phyloP scores from a whole-genome alignment of 2,888 invertebrate genomes.

The Ferrisia virgata region DNA sequence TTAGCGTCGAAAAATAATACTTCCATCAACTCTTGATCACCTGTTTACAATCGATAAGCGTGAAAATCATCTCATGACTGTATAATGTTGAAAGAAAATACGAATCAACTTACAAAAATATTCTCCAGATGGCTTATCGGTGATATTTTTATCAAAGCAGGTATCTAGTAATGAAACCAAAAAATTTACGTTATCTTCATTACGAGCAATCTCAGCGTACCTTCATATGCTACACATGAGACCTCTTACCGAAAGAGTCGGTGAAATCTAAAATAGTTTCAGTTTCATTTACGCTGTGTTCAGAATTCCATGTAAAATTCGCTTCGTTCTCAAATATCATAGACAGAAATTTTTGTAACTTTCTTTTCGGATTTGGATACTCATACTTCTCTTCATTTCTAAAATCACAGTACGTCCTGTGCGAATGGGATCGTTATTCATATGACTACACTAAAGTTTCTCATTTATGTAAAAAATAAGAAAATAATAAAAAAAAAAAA shows the following conservation, averaged over 20 bases:
- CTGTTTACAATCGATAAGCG: not conserved
- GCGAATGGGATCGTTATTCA: not conserved
- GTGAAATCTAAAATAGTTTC: not conserved
- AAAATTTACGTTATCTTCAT: not conserved
- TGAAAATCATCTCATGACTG: not conserved
- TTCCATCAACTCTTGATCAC: slow-evolving; percentile 75
- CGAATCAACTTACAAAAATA: slow-evolving; percentile 1
- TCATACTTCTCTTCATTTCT: slow-evolving; percentile 77
- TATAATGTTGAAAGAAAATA: not conserved
- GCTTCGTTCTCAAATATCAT: slow-evolving; percentile 57
- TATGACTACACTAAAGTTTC: too few relatives aligned
- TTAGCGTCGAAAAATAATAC: slow-evolving; percentile 85
- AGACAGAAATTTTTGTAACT: slow-evolving; percentile 70
- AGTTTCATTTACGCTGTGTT: not conserved
- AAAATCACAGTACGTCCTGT: slow-evolving; percentile 84
- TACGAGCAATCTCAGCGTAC: too few relatives aligned
- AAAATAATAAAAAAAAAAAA: too few relatives aligned
- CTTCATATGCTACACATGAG: not conserved
- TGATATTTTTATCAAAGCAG: not conserved
- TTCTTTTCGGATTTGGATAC: slow-evolving; percentile 69
- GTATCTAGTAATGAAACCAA: not conserved
- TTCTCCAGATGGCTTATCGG: not conserved
- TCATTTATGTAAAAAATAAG: too few relatives aligned
- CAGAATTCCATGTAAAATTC: not conserved
- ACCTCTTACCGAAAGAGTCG: not conserved